Evolutionary conservation across 2,113 vertebrate species (phyloP).

Genomic region (Odontophorus gujanensis): DNA sequence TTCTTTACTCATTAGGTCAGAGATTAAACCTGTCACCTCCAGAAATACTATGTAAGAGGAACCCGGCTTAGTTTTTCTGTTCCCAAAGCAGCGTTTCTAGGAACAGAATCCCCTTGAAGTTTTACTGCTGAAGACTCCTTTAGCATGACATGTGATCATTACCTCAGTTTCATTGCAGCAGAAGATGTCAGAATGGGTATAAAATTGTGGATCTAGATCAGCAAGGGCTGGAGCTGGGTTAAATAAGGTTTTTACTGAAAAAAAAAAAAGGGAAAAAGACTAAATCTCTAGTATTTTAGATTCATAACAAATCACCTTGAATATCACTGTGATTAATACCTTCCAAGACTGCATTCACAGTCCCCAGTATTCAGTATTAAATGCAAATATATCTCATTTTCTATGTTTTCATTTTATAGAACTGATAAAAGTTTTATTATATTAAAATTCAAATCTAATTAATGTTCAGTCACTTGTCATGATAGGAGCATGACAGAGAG

Average conservation of each 20-base stretch:
- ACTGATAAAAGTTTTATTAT: neutral
- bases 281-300: neutral
- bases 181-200: slow-evolving; percentile 88
- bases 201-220: slow-evolving; percentile 89
- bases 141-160: neutral
- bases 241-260: slow-evolving; percentile 93
- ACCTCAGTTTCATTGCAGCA: slow-evolving; percentile 99
- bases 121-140: neutral
- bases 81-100: neutral
- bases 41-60: neutral
- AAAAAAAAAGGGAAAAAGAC: slow-evolving; percentile 7
- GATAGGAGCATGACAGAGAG: neutral
- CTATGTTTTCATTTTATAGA: neutral
- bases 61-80: neutral
- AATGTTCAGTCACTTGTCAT: neutral
- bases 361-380: neutral
- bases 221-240: slow-evolving; percentile 93
- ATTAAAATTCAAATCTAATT: neutral
- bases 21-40: neutral
- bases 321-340: neutral
- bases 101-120: neutral
- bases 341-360: neutral
- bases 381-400: neutral
- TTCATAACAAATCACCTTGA: neutral
- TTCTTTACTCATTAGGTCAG: neutral